Evolutionary conservation across 2,113 vertebrate species (phyloP).

Genomic region (Poecile atricapillus): DNA sequence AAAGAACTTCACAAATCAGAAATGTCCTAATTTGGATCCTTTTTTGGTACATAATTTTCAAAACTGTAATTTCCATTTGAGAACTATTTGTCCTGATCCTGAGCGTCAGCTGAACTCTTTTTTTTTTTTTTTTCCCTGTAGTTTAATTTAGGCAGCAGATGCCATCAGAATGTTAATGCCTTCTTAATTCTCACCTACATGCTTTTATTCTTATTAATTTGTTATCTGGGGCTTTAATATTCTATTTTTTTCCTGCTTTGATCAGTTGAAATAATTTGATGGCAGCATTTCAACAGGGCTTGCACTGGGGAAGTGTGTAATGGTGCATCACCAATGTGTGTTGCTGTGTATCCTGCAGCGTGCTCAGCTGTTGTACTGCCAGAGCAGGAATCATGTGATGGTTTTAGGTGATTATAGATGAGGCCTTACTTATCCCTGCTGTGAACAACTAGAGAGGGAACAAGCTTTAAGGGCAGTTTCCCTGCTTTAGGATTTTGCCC

Average conservation of each 20-base stretch:
- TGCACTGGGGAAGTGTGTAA: conserved; percentile 36
- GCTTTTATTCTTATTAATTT: conserved; percentile 73
- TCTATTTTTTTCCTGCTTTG: conserved; percentile 52
- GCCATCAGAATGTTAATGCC: conserved; percentile 68
- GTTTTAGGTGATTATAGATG: conserved; percentile 60
- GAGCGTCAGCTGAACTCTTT: conserved; percentile 58
- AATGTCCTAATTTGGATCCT: conserved; percentile 64
- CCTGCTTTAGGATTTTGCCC: background rate
- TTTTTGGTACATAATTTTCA: conserved; percentile 62
- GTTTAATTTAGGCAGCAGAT: conserved; percentile 71
- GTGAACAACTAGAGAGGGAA: conserved; percentile 7
- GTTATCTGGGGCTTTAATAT: conserved; percentile 64
- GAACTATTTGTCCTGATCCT: conserved; percentile 68
- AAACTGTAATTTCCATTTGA: conserved; percentile 66
- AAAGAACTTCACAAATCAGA: conserved; percentile 60
- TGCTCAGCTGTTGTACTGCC: conserved; percentile 53
- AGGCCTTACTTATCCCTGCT: conserved; percentile 53
- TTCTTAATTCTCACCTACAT: conserved; percentile 72
- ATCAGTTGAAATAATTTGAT: conserved; percentile 59
- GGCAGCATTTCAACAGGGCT: conserved; percentile 44
- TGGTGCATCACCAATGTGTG: conserved; percentile 51
- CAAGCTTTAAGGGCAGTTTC: background rate
- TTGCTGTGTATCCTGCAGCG: conserved; percentile 59
- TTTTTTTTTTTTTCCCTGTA: conserved; percentile 42
- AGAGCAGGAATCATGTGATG: conserved; percentile 47